phyloP scores from a whole-genome alignment of 2,113 vertebrate genomes.

The Crotalus helleri region DNA sequence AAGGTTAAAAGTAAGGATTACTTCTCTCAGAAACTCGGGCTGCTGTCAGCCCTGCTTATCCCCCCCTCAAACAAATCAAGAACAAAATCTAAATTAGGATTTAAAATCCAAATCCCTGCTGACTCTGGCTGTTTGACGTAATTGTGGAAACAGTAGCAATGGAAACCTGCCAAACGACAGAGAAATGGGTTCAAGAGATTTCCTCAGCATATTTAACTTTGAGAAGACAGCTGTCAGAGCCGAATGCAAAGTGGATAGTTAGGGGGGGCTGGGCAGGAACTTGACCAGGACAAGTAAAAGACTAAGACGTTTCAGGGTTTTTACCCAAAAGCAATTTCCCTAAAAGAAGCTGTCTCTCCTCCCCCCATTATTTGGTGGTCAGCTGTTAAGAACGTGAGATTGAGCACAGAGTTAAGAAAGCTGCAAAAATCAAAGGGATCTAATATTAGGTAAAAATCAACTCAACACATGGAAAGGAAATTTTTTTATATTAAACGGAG shows the following conservation, averaged over 20 bases:
- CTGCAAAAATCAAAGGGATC: neutral
- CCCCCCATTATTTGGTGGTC: neutral
- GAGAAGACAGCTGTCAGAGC: neutral
- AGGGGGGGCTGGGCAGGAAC: neutral
- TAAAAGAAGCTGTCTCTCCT: neutral
- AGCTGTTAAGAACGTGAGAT: neutral
- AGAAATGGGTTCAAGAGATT: neutral
- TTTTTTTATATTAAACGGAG: neutral
- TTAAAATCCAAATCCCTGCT: neutral
- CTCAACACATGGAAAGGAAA: neutral
- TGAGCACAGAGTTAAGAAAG: neutral
- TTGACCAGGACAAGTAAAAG: neutral
- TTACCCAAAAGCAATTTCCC: neutral
- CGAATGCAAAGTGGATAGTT: neutral
- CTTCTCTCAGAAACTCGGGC: neutral
- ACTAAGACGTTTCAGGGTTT: neutral
- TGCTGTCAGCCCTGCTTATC: neutral
- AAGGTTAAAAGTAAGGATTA: neutral
- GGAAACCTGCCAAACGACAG: neutral
- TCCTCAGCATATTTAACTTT: neutral
- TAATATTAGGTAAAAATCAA: neutral
- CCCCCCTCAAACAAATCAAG: neutral
- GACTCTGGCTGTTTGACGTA: neutral
- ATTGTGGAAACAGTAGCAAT: neutral
- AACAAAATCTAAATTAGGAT: neutral